These are phyloP conservation scores for Phrynocephalus vlangalii DNA, from an alignment of 2,797 vertebrate species.

Conservation along the genomic window DNA sequence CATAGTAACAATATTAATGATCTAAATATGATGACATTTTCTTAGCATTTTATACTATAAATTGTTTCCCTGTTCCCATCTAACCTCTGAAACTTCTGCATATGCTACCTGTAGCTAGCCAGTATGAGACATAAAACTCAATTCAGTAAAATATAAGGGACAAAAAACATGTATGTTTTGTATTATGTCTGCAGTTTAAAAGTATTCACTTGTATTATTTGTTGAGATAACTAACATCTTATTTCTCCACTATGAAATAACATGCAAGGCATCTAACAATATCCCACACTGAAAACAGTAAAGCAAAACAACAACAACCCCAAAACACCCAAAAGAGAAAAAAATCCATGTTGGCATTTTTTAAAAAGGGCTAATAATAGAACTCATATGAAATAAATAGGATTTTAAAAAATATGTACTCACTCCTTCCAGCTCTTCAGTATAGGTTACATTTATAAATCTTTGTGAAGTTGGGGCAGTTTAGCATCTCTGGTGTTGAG, in stretches of 20 bases:
- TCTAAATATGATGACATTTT: background rate
- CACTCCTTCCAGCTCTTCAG: background rate
- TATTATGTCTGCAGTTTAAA: background rate
- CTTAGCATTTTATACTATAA: background rate
- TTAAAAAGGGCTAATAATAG: background rate
- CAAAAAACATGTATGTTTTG: background rate
- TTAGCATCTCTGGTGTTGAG: background rate
- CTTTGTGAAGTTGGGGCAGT: background rate
- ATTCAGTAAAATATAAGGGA: background rate
- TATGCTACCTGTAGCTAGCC: background rate
- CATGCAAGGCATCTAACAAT: background rate
- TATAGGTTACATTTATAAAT: background rate
- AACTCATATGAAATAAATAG: background rate
- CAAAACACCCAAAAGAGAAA: background rate
- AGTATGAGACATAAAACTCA: conserved; percentile 1
- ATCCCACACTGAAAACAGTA: background rate
- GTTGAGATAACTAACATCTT: background rate
- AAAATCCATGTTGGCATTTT: background rate
- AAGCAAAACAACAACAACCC: background rate
- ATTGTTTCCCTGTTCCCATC: background rate
- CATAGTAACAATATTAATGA: background rate
- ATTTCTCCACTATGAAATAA: background rate
- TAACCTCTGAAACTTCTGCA: background rate
- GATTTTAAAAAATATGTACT: too few relatives aligned
- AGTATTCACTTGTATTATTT: background rate